Evolutionary conservation across 2,113 vertebrate species (phyloP), one percentile per base, ranked within the genome.

Genomic region (Pangasianodon gigas): DNA sequence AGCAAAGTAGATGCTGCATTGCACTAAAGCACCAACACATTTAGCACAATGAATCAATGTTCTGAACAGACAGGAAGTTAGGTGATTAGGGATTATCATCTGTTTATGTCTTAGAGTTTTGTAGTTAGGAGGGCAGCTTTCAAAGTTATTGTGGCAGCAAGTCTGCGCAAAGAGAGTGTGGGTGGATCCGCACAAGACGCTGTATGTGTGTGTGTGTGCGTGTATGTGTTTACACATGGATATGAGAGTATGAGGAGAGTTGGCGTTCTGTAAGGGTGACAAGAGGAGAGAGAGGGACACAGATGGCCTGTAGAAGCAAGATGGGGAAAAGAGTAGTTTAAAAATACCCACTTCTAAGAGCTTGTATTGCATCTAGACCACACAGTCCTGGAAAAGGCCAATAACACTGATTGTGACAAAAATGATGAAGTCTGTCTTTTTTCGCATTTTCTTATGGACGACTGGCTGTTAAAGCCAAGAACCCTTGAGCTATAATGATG

Each of bases 251-350:
- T 90, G 92, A 90, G 83, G 87, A 89, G 89, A 82, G 84, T 86
- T 91, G 82, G 91, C 89, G 67, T 87, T 87, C 84, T 87, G 90
- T 82, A 88, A 85, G 86, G 77, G 92, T 86, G 88, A 88, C 58
- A 75, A 89, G 90, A 88, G 90, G 62, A 90, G 86, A 83, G 84
- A 54, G 84, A 88, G 89, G 88, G 88, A 92, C 93, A 91, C 94
- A 96, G 95, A 96, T 96, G 94, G 95, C 95, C 94, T 93, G 93
- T 48, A 89, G 91, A 94, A 93, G 94, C 92, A 93, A 95, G 94
- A 93, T 88, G 87, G 89, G 91, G 94, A 94, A 94, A 93, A 85
- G 91, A 92, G 90, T 93, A 90, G 91, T 85, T 77, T 92, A 10
- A 89, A 93, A 89, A 94, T 92, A 89, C 88, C 75, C 91, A 92